Base-by-base conservation (phyloP, 2,113 vertebrate genomes). In the Phyllostomus discolor region DNA sequence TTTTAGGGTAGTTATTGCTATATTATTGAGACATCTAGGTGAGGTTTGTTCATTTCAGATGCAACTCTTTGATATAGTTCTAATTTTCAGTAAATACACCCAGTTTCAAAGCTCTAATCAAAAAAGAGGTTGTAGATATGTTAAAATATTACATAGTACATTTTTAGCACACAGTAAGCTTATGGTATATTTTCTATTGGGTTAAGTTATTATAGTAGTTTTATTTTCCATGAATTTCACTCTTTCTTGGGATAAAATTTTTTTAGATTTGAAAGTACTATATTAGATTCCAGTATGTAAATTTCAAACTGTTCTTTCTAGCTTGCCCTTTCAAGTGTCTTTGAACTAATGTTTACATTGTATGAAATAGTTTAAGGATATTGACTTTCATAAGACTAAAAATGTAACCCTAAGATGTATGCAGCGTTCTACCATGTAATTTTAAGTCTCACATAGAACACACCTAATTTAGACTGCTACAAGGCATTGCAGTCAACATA, bases 331-430 rank as follows among this genome's bases (percentile, higher is more conserved):
- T 73, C 76, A 94, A 26, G 76, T 50, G 59, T 95, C 62, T 94
- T 41, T 80, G 70, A 90, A 85, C 38, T 95, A 79, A 72, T 31
- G 28, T 92, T 85, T 92, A 31, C n/a, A 43, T 50, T 67, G 3
- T 66, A 62, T 88, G 38, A 78, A 84, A 88, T 76, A 72, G 43
- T 66, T 86, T 86, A 86, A 72, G 52, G 19, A 5, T 62, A 95
- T 5, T 87, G 66, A 82, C 31, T 93, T 93, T 69, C 50, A 50
- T 76, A 69, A 87, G 86, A 82, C 67, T 69, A 92, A 62, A 95
- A 84, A 70, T 69, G 31, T 64, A 75, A 93, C 69, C 17, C 20
- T 88, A 43, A 72, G 26, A 92, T 52, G 19, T 78, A 62, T 28
- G 4, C 6, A 46, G 2, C 4, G 76, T 92, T 89, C 67, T 82